Percentiles rank a stretch among this genome's conserved stretches.
phyloP scores from a whole-genome alignment of 2,797 vertebrate species.

The Amphiprion clarkii region DNA sequence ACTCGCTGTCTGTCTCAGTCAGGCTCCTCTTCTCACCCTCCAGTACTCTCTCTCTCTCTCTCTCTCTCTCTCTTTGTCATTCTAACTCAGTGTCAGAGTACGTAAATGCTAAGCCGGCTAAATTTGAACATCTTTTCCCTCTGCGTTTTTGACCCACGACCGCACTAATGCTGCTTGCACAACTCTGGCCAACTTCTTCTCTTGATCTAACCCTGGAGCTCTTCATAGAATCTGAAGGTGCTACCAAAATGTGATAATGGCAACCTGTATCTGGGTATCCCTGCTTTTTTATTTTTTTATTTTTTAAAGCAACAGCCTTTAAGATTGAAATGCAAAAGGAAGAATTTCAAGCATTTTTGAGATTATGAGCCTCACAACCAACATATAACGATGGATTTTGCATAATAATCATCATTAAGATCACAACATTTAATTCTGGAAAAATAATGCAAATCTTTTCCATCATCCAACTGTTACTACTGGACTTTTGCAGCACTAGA shows the following conservation, averaged over 20 bases:
- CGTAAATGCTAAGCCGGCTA: slow-evolving; percentile 6
- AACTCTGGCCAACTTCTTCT: not conserved
- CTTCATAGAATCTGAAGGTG: not conserved
- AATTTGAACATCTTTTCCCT: not conserved
- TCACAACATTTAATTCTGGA: not conserved
- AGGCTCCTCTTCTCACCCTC: slow-evolving; percentile 20
- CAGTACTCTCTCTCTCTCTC: slow-evolving; percentile 14
- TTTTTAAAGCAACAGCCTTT: not conserved
- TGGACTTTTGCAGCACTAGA: not conserved
- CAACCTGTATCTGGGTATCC: not conserved
- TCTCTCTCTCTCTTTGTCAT: slow-evolving; percentile 14
- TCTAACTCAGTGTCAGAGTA: slow-evolving; percentile 28
- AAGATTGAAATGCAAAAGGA: not conserved
- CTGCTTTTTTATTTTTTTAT: not conserved
- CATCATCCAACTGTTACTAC: not conserved
- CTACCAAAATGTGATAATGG: not conserved
- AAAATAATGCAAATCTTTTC: not conserved
- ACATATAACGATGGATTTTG: not conserved
- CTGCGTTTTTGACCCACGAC: not conserved
- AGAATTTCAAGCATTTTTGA: slow-evolving; percentile 7
- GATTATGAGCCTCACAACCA: slow-evolving; percentile 4
- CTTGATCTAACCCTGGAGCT: slow-evolving; percentile 6
- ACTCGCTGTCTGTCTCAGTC: slow-evolving; percentile 35
- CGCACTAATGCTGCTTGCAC: not conserved
- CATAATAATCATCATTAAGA: not conserved